Conservation (phyloP, 2,797 vertebrate species). For the Borostomias antarcticus region DNA sequence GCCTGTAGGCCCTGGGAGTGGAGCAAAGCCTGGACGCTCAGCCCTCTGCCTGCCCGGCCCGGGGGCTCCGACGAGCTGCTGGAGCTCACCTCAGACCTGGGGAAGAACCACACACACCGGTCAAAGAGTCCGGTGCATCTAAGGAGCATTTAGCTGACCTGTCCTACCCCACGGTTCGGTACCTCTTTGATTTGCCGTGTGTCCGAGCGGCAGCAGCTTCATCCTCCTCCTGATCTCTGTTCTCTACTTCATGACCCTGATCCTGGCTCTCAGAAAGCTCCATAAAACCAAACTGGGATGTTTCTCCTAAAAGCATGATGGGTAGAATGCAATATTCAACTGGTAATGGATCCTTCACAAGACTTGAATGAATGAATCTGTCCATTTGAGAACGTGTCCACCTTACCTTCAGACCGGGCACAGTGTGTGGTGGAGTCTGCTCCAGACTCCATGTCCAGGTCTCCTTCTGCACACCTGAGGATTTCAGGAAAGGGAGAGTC, state of each 20-base stretch:
- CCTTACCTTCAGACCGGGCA: conserved; percentile 75
- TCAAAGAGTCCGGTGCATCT: neutral
- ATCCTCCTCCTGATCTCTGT: conserved; percentile 48
- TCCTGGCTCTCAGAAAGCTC: conserved; percentile 92
- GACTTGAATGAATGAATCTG: neutral
- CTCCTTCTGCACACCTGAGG: conserved; percentile 56
- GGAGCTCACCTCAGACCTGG: conserved; percentile 73
- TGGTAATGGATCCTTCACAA: neutral
- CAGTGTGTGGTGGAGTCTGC: conserved; percentile 71
- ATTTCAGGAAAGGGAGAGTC: neutral
- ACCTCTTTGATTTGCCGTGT: conserved; percentile 63
- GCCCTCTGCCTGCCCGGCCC: conserved; percentile 51
- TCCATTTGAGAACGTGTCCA: neutral
- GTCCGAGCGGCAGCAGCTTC: conserved; percentile 21
- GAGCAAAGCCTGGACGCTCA: conserved; percentile 62
- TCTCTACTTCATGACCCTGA: conserved; percentile 59
- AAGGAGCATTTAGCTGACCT: accelerated
- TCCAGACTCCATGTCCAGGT: conserved; percentile 59
- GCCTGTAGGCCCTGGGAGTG: conserved; percentile 67
- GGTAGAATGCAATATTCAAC: neutral
- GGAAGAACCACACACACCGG: neutral
- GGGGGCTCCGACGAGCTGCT: conserved; percentile 68
- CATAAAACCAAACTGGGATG: conserved; percentile 84
- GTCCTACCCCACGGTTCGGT: neutral
- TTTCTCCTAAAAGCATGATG: conserved; percentile 55